phyloP scores from a whole-genome alignment of 2,888 invertebrate genomes.

The Melangyna quadrimaculata region DNA sequence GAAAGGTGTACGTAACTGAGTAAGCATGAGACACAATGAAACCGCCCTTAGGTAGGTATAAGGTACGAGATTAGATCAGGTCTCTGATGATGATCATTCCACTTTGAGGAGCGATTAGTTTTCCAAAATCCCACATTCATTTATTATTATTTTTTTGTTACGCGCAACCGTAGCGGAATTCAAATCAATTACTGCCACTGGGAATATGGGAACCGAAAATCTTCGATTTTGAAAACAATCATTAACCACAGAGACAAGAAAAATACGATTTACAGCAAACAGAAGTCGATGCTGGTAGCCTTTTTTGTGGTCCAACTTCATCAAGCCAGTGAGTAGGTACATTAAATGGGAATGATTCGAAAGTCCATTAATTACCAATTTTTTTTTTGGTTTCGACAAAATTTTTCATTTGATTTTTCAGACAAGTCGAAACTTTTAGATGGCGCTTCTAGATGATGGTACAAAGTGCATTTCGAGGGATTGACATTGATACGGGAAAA shows the following conservation, averaged over 20 bases:
- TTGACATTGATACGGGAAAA: slow-evolving; percentile 37
- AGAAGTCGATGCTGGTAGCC: slow-evolving; percentile 59
- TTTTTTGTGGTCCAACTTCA: background rate
- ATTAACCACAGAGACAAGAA: slow-evolving; percentile 18
- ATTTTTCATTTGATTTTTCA: slow-evolving; percentile 17
- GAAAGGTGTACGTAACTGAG: background rate
- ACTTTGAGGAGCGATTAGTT: slow-evolving; percentile 36
- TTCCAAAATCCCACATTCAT: slow-evolving; percentile 36
- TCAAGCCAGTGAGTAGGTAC: background rate
- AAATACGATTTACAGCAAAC: slow-evolving; percentile 20
- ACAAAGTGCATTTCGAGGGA: background rate
- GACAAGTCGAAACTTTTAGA: slow-evolving; percentile 1
- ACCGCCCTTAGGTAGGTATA: slow-evolving; percentile 37
- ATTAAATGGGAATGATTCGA: background rate
- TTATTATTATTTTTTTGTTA: slow-evolving; percentile 52
- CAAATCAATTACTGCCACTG: slow-evolving; percentile 48
- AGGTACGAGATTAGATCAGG: slow-evolving; percentile 48
- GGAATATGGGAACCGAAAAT: slow-evolving; percentile 1
- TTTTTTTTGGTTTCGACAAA: slow-evolving; percentile 4
- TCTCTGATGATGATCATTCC: slow-evolving; percentile 33
- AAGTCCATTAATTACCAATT: slow-evolving; percentile 58
- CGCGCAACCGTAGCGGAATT: slow-evolving; percentile 50
- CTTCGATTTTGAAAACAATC: slow-evolving; percentile 29
- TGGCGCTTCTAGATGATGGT: slow-evolving; percentile 45
- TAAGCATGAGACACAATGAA: slow-evolving; percentile 16